Base-by-base conservation (phyloP, 35 echinoderm and acorn worm species). In the Strongylocentrotus purpuratus region DNA sequence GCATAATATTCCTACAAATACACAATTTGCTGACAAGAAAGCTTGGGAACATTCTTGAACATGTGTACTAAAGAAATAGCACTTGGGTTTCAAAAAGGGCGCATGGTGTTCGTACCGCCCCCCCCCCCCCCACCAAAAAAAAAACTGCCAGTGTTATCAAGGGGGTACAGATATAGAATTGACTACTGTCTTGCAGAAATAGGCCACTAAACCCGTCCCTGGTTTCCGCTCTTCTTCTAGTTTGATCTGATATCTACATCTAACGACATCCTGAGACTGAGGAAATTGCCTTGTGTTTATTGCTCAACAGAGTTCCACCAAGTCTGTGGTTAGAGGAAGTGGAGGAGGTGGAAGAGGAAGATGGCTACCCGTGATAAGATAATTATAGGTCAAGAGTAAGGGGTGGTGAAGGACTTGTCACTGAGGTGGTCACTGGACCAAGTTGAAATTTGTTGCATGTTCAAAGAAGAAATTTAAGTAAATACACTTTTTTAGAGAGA, bases 221-320 rank as follows among this genome's bases (percentile, higher is more conserved):
- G 20, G 28, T 78, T 78, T 78, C 65, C 65, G 65, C 65, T 78
- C 22, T 78, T 78, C 65, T 31, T 78, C 1, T 78, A 22, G 28
- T 78, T n/a, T 33, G 22, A 45, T 32, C 33, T 61, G 93, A 31
- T 60, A 45, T 31, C 47, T 94, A 31, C n/a, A 47, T 85, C 33
- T 31, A 65, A 94, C n/a, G 22, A 92, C 50, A 92, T 46, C 46
- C 50, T 28, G 33, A 28, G 15, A 31, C 22, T 48, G 46, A 48
- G 46, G 90, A 31, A 47, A 48, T 28, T 32, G 50, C 90, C 46
- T 46, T 92, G 25, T 92, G 90, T 48, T 48, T 92, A 92, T 48
- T 45, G 90, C 33, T 48, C 50, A 31, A 47, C 9, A 22, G 50
- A 55, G 90, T 92, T 46, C 90, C 22, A 46, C 22, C 50, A 47